Conservation (phyloP, 2,113 vertebrate genomes). For the Eurypyga helias region DNA sequence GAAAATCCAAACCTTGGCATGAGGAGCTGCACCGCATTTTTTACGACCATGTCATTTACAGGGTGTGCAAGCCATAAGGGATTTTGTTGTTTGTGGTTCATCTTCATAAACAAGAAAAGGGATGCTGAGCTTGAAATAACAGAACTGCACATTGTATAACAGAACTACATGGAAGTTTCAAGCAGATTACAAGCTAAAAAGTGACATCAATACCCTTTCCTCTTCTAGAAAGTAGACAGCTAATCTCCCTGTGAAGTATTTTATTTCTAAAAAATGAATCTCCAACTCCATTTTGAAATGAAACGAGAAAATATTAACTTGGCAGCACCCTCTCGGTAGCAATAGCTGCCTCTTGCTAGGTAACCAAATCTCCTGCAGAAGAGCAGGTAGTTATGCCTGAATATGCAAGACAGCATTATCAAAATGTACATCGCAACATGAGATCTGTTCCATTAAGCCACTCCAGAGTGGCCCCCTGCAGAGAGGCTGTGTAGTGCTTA, state of each 20-base stretch:
- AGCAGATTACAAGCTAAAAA: not conserved
- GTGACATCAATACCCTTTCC: not conserved
- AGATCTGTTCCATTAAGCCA: not conserved
- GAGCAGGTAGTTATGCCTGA: not conserved
- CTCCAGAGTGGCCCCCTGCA: not conserved
- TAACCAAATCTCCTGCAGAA: not conserved
- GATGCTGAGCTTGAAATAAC: not conserved
- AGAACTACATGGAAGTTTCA: not conserved
- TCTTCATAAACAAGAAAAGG: not conserved
- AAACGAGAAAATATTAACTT: not conserved
- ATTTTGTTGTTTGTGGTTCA: not conserved
- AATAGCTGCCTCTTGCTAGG: not conserved
- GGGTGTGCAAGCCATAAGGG: not conserved
- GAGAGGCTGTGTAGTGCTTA: not conserved
- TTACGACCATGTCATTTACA: not conserved
- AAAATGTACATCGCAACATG: not conserved
- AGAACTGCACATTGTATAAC: not conserved
- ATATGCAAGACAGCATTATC: not conserved
- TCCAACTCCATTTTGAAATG: not conserved
- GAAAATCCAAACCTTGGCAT: not conserved
- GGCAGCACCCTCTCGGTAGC: not conserved
- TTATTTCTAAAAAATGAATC: not conserved
- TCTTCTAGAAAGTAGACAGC: not conserved
- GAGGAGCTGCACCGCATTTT: not conserved
- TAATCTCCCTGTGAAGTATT: not conserved